Evolutionary conservation across 2,888 invertebrate species (phyloP).

Genomic region (Mesorhabditis spiculigera): DNA sequence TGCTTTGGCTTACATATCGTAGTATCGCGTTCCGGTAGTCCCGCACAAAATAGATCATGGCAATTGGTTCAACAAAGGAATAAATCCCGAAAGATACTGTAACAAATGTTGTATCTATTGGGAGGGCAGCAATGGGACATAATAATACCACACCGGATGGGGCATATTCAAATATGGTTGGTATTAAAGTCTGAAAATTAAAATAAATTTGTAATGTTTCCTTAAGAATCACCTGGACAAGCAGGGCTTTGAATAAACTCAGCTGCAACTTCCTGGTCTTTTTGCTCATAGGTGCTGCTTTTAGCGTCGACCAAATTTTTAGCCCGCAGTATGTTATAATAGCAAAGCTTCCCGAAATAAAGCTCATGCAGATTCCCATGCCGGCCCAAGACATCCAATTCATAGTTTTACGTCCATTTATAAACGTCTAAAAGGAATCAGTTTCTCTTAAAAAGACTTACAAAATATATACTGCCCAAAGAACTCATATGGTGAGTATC

Average conservation of each 20-base stretch:
- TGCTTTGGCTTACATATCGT: neutral
- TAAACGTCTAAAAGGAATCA: neutral
- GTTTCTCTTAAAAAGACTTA: neutral
- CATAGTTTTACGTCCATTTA: neutral
- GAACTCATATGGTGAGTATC: neutral
- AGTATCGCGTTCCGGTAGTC: neutral
- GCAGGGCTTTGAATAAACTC: neutral
- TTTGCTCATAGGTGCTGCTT: neutral
- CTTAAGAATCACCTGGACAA: neutral
- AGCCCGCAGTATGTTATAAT: neutral
- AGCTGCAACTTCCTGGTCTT: neutral
- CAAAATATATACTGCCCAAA: neutral
- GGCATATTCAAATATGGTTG: neutral
- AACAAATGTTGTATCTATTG: neutral
- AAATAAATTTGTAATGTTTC: neutral
- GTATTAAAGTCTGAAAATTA: neutral
- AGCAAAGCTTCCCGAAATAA: neutral
- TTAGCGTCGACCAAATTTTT: neutral
- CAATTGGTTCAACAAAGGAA: conserved; percentile 2
- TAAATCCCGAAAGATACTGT: neutral
- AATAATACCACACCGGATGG: neutral
- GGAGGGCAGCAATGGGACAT: neutral
- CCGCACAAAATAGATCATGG: neutral
- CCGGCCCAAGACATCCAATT: neutral
- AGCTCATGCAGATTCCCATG: neutral